These are phyloP conservation scores for Notamacropus eugenii DNA, from an alignment of 2,797 vertebrate genomes.

Conservation along the genomic window DNA sequence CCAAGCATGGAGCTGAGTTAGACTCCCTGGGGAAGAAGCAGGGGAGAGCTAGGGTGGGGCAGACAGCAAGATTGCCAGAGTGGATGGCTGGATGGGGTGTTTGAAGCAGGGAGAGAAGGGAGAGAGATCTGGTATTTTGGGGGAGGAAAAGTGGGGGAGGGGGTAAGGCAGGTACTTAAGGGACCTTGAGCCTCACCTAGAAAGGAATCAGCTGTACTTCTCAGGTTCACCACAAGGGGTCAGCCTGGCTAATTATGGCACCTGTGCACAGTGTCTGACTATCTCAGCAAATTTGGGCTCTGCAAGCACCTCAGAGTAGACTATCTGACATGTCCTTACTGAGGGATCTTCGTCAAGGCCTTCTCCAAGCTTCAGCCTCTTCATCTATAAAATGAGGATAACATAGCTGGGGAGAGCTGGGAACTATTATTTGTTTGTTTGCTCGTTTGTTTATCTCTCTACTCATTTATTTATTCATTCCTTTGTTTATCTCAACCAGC, in stretches of 20 bases:
- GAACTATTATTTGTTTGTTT: neutral
- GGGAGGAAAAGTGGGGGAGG: neutral
- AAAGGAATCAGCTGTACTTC: neutral
- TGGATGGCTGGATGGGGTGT: neutral
- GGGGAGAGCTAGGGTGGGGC: neutral
- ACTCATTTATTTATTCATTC: neutral
- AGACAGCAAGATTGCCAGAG: neutral
- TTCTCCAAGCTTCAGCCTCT: neutral
- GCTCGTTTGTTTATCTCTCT: neutral
- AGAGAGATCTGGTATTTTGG: neutral
- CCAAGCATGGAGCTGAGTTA: neutral
- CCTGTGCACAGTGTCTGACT: neutral
- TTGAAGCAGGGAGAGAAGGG: neutral
- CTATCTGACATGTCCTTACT: neutral
- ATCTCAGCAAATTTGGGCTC: neutral
- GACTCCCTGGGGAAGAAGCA: neutral
- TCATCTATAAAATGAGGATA: neutral
- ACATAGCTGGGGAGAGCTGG: neutral
- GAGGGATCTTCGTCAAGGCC: neutral
- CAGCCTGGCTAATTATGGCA: slow-evolving; percentile 9
- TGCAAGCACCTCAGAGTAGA: neutral
- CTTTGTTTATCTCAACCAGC: neutral
- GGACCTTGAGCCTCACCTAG: neutral
- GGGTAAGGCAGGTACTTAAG: neutral
- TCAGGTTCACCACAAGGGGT: neutral